phyloP scores from a whole-genome alignment of 2,797 vertebrate species.

The Melanotaenia trifasciata region DNA sequence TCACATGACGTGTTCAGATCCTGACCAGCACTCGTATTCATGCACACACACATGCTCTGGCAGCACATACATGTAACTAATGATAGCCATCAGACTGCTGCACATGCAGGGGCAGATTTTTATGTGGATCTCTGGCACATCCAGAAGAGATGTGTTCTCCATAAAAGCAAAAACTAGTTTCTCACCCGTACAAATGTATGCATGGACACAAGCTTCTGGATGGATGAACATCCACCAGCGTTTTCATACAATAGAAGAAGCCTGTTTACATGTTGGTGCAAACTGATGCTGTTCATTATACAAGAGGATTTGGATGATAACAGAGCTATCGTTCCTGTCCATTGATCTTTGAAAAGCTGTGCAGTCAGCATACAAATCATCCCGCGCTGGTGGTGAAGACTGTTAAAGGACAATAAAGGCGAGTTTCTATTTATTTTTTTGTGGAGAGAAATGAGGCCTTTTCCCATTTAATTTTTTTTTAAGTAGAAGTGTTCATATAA shows the following conservation, averaged over 20 bases:
- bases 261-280: conserved; percentile 38
- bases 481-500: not conserved
- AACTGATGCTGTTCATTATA: conserved; percentile 44
- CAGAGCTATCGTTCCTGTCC: conserved; percentile 39
- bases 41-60: conserved; percentile 6
- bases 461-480: not conserved
- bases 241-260: conserved; percentile 23
- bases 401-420: conserved; percentile 28
- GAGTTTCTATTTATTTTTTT: conserved; percentile 3
- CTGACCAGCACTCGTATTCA: conserved; percentile 1
- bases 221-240: conserved; percentile 33
- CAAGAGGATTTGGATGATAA: conserved; percentile 39
- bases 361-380: conserved; percentile 37
- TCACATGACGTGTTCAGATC: conserved; percentile 9
- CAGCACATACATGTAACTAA: conserved; percentile 1
- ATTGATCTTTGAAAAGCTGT: conserved; percentile 38
- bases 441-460: not conserved
- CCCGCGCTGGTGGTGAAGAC: conserved; percentile 11
- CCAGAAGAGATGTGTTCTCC: conserved; percentile 39
- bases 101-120: conserved; percentile 47
- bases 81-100: conserved; percentile 15
- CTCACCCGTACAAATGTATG: not conserved
- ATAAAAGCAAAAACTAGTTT: not conserved
- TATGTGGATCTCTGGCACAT: conserved; percentile 16
- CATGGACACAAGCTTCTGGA: conserved; percentile 41